Evolutionary conservation across 2,113 vertebrate genomes (phyloP), one percentile per base, ranked within the genome.

Genomic region (Butastur rufipennis): DNA sequence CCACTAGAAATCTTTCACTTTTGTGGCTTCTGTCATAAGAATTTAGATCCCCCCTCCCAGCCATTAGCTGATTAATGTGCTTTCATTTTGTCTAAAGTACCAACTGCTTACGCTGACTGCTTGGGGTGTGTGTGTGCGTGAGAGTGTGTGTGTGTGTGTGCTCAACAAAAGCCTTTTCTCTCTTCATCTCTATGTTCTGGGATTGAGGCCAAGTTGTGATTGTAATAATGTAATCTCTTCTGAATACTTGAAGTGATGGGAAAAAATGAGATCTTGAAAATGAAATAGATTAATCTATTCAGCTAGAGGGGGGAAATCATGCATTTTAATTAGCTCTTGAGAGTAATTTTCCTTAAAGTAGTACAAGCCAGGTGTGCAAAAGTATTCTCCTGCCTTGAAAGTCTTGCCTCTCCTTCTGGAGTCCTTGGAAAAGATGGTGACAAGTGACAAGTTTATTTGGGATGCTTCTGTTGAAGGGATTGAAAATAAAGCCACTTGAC

Each of bases 201-300:
- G 96, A 97, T 84, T 29, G 68, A 78, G 92, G 97, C 96, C 96
- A 97, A 96, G 85, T 87, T 95, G 79, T 95, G 95, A 96, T 95
- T 95, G 93, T 93, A 96, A 93, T 93, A 96, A 93, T 93, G 96
- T 96, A 97, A 95, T 87, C 95, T 96, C 94, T 96, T 90, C 95
- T 97, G 91, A 96, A 89, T 95, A 87, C 94, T 97, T 97, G 95
- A 97, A 97, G 96, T 95, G 96, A 95, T 97, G 95, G 94, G 87
- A 87, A 94, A 94, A 96, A 95, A 74, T 18, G 66, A 84, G 90
- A 95, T 95, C 97, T 95, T 94, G 93, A 90, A 97, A 96, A 92
- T 94, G 93, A 97, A 97, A 96, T 97, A 95, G 94, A 95, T 97
- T 94, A 95, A 97, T 97, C 95, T 97, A 81, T 96, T 94, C 81